Evolutionary conservation across 2,888 invertebrate genomes (phyloP).

Genomic region (Trichopria drosophilae): DNA sequence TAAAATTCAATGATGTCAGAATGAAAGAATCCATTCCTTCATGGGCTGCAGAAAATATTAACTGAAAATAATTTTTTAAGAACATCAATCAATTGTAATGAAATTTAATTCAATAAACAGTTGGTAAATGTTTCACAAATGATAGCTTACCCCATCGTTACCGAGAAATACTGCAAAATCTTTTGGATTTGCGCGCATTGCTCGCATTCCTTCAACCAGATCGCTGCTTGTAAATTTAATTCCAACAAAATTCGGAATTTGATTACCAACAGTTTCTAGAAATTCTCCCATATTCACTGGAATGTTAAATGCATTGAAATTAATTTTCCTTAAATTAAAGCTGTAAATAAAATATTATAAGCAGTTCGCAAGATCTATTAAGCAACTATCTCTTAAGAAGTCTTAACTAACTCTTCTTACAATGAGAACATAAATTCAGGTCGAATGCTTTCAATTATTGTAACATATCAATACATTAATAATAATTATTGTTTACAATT

Average conservation of each 20-base stretch:
- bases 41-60: constrained; percentile 62
- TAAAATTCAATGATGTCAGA: constrained; percentile 70
- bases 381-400: no score
- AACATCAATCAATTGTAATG: constrained; percentile 1
- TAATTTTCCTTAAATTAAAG: no score
- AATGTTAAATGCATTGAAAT: no score
- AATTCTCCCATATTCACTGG: constrained; percentile 75
- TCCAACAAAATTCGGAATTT: constrained; percentile 76
- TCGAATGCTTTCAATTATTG: no score
- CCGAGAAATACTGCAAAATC: constrained; percentile 68
- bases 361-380: no score
- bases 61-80: constrained; percentile 5
- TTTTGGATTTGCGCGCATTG: constrained; percentile 61
- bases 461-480: no score
- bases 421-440: no score
- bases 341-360: no score
- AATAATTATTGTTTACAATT: no score
- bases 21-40: constrained; percentile 74
- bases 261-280: constrained; percentile 64
- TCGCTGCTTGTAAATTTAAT: constrained; percentile 81
- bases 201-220: constrained; percentile 69
- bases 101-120: constrained; percentile 5
- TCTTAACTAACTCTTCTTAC: no score
- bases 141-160: constrained; percentile 66
- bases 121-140: constrained; percentile 1